Evolutionary conservation across 2,797 vertebrate genomes (phyloP).

Genomic region (Emys orbicularis): DNA sequence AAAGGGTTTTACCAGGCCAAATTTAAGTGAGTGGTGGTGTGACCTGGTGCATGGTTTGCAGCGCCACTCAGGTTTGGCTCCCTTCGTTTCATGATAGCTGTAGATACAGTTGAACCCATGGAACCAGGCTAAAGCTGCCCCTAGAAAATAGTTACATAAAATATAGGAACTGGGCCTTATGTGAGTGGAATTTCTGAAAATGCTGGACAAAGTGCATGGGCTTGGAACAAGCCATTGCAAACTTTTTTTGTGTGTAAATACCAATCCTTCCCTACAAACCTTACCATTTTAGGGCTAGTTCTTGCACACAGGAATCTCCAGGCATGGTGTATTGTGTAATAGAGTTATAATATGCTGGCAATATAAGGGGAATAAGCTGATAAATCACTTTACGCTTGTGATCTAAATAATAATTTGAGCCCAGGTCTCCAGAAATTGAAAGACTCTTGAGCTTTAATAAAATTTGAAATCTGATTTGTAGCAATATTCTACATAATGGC

Average conservation of each 20-base stretch:
- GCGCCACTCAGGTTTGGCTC: background rate
- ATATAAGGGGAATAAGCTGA: background rate
- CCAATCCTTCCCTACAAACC: background rate
- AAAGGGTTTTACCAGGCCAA: too few species aligned
- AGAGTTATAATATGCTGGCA: background rate
- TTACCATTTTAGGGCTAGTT: rapidly evolving
- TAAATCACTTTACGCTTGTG: background rate
- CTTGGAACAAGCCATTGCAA: background rate
- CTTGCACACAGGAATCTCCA: background rate
- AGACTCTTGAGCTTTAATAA: background rate
- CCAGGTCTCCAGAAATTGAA: background rate
- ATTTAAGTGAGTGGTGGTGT: background rate
- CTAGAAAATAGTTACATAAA: too few species aligned
- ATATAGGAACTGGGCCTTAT: background rate
- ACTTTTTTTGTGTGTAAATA: background rate
- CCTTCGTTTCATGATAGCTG: background rate
- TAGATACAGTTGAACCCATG: background rate
- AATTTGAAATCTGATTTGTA: background rate
- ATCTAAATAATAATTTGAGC: background rate
- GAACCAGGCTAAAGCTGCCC: background rate
- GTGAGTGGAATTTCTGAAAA: background rate
- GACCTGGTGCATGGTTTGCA: background rate
- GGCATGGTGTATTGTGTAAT: background rate
- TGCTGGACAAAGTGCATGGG: background rate
- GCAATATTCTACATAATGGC: background rate